Conservation (phyloP, 2,113 vertebrate genomes). For the Tetrax tetrax region DNA sequence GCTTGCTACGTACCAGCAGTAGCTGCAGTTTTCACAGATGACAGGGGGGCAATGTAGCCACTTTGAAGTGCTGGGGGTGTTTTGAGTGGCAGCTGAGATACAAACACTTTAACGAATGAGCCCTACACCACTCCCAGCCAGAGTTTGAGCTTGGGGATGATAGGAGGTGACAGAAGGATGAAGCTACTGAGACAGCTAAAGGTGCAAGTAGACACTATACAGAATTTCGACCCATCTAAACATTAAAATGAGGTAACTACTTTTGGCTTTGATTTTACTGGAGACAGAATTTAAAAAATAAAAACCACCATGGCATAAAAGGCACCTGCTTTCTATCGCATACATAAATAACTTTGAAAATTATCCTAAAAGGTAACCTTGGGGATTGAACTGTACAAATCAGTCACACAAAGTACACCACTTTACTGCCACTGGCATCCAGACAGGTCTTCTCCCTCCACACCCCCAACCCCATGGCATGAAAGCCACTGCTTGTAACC, state of each 20-base stretch:
- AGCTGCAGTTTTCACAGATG: neutral
- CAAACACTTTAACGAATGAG: neutral
- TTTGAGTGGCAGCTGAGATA: neutral
- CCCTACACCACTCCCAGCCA: neutral
- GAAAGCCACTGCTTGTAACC: neutral
- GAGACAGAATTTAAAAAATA: neutral
- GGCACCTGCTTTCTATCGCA: neutral
- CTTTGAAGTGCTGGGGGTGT: neutral
- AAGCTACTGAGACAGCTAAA: neutral
- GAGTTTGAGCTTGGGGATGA: neutral
- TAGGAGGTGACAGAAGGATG: neutral
- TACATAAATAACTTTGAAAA: neutral
- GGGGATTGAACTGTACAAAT: neutral
- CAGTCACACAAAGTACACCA: neutral
- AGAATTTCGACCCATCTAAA: neutral
- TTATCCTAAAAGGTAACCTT: neutral
- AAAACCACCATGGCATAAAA: neutral
- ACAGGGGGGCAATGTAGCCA: neutral
- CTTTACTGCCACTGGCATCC: neutral
- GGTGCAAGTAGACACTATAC: neutral
- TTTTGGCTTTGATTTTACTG: neutral
- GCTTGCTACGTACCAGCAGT: neutral
- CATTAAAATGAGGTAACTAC: neutral
- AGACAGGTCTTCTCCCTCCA: too few species aligned
- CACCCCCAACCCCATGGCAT: neutral